Base-by-base conservation (phyloP, 2,888 invertebrate genomes). In the Frankliniella fusca region DNA sequence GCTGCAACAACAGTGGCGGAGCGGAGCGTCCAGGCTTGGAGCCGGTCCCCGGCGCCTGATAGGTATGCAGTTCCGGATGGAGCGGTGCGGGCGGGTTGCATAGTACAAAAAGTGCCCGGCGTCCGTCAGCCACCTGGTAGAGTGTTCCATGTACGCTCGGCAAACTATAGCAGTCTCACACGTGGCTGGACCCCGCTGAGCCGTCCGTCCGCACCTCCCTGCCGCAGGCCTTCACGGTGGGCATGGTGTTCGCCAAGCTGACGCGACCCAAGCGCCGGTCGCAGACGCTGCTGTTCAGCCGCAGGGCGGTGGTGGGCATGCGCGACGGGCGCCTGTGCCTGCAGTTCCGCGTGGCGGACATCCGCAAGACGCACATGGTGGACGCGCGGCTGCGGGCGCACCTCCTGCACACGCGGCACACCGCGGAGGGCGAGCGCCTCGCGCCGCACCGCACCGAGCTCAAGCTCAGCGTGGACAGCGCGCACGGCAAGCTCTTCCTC, bases 301-400 rank as follows among this genome's bases (percentile, higher is more conserved):
- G 90, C 82, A 88, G 90, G 85, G 91, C 91, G 0, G 90, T 90
- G 82, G 92, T 97, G 20, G 94, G 94, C 86, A 92, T 93, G 84
- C 91, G 96, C 61, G 95, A 97, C 86, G 94, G 94, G 0, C 90
- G 92, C 83, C 89, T 96, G 28, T 94, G 94, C 85, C 90, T 97
- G 48, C 92, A 95, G 87, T 94, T 96, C 87, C 90, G 96, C 0
- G 93, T 96, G 0, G 94, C 95, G 87, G 96, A 97, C 87, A 91
- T 93, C 84, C 89, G 93, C 80, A 90, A 85, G 89, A 90, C 92
- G 91, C 90, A 94, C 90, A 88, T 90, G 89, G 84, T 90, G 90
- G 70, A 90, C 89, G 80, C 91, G 90, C 7, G 91, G 91, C 38
- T 91, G 91, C 20, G 91, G 70, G 70, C 70, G 70, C 70, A 76